Base-by-base conservation (phyloP, 2,888 invertebrate genomes). In the Alsophila aescularia region DNA sequence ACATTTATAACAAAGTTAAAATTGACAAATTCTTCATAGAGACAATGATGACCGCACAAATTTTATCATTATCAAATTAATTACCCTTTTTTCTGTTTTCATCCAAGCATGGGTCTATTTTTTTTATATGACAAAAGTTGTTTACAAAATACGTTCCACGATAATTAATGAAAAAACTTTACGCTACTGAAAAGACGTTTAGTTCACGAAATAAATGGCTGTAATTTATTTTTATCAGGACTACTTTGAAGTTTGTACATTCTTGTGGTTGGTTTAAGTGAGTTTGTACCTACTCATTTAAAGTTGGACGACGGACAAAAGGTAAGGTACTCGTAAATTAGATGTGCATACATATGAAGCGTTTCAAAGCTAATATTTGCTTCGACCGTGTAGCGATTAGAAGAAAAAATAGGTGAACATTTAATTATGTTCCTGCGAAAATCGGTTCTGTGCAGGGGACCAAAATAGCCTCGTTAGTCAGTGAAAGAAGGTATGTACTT, bases 331-430 rank as follows among this genome's bases (percentile, higher is more conserved):
- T n/a, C n/a, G n/a, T n/a, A 68, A 74, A 75, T 73, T 67, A 66
- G 63, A 74, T 72, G 71, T 69, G 72, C 70, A 71, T 73, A 71
- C 68, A 72, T 67, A 65, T 67, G 64, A 42, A 52, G 56, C 52
- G 54, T 63, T 75, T 65, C 60, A 55, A 51, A 60, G 56, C 54
- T 64, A 69, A 72, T 69, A 61, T 63, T 72, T 69, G 54, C 65
- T 66, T 71, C 62, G 64, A 70, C 67, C 55, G 63, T 53, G 62
- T 55, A 42, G 56, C 63, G 68, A 73, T 74, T 67, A 66, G 48
- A 48, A 47, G n/a, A 53, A 72, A 68, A 64, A 69, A 67, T 59
- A 63, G 40, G 51, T 35, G n/a, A 70, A 75, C 64, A 74, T 65
- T 73, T 69, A 71, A 74, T 72, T 70, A 67, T 55, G 53, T 61